These are phyloP conservation scores for Apamea crenata DNA, from an alignment of 2,888 invertebrate genomes.

Conservation along the genomic window DNA sequence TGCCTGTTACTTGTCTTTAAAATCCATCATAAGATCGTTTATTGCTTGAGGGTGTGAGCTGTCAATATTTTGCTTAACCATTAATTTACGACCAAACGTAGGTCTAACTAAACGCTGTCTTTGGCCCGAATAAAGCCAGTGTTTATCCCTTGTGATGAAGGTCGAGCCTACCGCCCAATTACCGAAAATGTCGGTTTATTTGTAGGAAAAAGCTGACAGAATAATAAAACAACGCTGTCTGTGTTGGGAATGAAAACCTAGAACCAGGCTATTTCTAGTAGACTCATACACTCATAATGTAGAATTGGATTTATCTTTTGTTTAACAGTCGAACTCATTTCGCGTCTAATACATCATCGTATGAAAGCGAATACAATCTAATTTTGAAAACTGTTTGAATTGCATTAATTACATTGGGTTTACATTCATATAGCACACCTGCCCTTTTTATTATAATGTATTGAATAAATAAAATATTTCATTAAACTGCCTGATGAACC, in stretches of 20 bases:
- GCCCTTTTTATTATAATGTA: background rate
- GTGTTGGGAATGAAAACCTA: background rate
- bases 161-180: constrained; percentile 36
- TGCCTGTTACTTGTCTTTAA: background rate
- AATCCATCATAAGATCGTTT: background rate
- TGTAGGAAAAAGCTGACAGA: constrained; percentile 13
- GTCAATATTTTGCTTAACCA: background rate
- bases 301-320: background rate
- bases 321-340: background rate
- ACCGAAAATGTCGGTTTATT: constrained; percentile 23
- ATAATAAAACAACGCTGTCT: constrained; percentile 18
- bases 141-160: constrained; percentile 39
- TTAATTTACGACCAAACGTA: constrained; percentile 19
- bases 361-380: background rate
- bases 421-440: background rate
- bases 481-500: background rate
- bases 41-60: background rate
- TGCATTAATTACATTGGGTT: background rate
- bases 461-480: background rate
- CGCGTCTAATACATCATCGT: background rate
- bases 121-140: constrained; percentile 9
- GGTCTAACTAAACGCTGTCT: constrained; percentile 24
- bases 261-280: background rate
- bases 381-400: background rate
- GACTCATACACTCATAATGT: no score